These are phyloP conservation scores for Aphaenogaster floridana DNA, from an alignment of 1,140 invertebrate genomes.

Conservation along the genomic window DNA sequence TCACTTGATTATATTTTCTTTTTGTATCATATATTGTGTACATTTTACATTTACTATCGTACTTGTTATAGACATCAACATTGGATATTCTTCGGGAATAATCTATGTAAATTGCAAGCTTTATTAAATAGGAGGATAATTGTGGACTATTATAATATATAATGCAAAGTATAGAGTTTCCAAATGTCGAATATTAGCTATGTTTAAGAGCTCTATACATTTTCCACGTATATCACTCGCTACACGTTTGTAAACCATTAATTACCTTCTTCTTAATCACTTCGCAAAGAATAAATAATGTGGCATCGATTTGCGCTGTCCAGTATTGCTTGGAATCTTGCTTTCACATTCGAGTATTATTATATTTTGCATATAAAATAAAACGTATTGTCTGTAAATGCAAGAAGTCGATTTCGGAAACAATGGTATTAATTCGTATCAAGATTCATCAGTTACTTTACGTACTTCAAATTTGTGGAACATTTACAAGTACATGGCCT, in stretches of 20 bases:
- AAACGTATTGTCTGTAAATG: not conserved
- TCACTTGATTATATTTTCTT: not conserved
- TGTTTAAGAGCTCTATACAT: conserved; percentile 2
- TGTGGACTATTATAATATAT: not conserved
- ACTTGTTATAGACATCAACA: not conserved
- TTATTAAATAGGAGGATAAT: not conserved
- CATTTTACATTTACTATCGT: not conserved
- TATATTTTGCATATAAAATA: not conserved
- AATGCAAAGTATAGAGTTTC: not conserved
- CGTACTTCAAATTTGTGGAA: conserved; percentile 53
- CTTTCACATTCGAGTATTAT: not conserved
- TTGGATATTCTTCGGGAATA: not conserved
- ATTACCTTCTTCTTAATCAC: conserved; percentile 16
- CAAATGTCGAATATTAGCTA: not conserved
- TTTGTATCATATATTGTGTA: not conserved
- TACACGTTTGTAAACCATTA: not conserved
- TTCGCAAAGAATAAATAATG: conserved; percentile 24
- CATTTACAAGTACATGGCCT: conserved; percentile 73
- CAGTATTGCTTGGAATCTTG: not conserved
- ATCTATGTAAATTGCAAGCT: not conserved
- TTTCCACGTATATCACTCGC: not conserved
- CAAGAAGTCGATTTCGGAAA: not conserved
- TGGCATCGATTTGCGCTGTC: not conserved
- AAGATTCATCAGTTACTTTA: conserved; percentile 32
- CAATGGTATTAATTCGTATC: conserved; percentile 35